Evolutionary conservation across 2,888 invertebrate species (phyloP), one percentile per base, ranked within the genome.

Genomic region (Eudasyphora cyanicolor): DNA sequence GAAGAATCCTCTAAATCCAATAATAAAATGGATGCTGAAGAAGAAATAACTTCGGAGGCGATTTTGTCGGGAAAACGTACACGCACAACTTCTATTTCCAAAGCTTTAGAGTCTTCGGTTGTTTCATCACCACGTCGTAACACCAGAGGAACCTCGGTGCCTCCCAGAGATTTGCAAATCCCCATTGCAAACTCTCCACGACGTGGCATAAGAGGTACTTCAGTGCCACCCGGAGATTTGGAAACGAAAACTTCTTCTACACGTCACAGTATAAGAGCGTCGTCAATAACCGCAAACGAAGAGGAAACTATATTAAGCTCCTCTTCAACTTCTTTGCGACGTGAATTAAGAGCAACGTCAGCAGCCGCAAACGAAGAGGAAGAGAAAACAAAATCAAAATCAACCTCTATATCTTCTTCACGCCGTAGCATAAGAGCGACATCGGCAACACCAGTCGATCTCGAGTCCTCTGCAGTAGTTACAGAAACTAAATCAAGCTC

Each of bases 391-490:
- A 8, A 32, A 32, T 8, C 32, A 6, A 32, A 32, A 32, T 32
- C 32, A 6, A 8, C 32, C 32, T 4, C 8, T 8, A 8, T 8
- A 6, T 45, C 45, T 45, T 45, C 45, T n/a, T 12, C 45, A 1
- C 45, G 45, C 14, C 42, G 17, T 70, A 29, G 21, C n/a, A 27
- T 42, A 45, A 81, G 79, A 51, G 82, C 69, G n/a, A 70, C 71
- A 7, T 85, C 86, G 0, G 79, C 76, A 10, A 70, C 75, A 6
- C 77, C 81, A 45, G 8, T 62, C 1, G 76, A 71, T 2, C 5
- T 35, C 10, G 10, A 7, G 35, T 35, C 35, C 5, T 7, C 35
- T 35, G 6, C 35, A 24, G 54, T 21, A 54, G 51, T 8, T 8
- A 17, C 8, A 57, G 24, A 12, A 6, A 1, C 60, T 2, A 60